Evolutionary conservation across 2,113 vertebrate species (phyloP).

Genomic region (Hemibagrus wyckioides): DNA sequence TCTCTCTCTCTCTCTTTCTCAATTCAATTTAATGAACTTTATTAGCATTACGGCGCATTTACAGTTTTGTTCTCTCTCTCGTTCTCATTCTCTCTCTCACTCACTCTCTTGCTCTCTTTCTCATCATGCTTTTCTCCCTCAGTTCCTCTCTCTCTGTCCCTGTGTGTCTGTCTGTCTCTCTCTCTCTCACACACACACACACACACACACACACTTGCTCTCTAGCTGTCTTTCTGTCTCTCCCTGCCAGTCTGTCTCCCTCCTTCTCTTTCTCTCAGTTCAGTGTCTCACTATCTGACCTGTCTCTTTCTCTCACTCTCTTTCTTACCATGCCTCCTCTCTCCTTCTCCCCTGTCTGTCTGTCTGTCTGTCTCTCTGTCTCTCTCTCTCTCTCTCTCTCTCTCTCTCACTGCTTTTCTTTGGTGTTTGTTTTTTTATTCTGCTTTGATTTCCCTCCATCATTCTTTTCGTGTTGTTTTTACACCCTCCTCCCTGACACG

Average conservation of each 20-base stretch:
- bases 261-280: background rate
- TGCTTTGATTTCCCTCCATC: conserved; percentile 19
- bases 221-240: background rate
- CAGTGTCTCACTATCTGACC: conserved; percentile 52
- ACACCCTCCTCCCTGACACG: background rate
- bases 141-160: background rate
- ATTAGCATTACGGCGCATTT: too few species aligned
- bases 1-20: background rate
- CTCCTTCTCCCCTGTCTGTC: conserved; percentile 10
- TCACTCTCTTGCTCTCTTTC: background rate
- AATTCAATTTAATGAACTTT: too few species aligned
- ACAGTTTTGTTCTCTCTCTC: background rate
- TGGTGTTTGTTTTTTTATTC: conserved; percentile 9
- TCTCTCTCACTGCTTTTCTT: conserved; percentile 40
- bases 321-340: conserved; percentile 19
- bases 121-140: background rate
- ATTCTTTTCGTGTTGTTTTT: background rate
- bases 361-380: conserved; percentile 14
- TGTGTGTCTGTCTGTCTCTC: conserved; percentile 28
- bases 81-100: background rate
- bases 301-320: background rate
- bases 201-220: too few species aligned
- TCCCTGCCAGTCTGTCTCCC: conserved; percentile 26
- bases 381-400: conserved; percentile 51
- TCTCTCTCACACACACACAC: too few species aligned